These are phyloP conservation scores for Dynastes hyllus DNA, from an alignment of 2,888 invertebrate genomes.

Conservation along the genomic window DNA sequence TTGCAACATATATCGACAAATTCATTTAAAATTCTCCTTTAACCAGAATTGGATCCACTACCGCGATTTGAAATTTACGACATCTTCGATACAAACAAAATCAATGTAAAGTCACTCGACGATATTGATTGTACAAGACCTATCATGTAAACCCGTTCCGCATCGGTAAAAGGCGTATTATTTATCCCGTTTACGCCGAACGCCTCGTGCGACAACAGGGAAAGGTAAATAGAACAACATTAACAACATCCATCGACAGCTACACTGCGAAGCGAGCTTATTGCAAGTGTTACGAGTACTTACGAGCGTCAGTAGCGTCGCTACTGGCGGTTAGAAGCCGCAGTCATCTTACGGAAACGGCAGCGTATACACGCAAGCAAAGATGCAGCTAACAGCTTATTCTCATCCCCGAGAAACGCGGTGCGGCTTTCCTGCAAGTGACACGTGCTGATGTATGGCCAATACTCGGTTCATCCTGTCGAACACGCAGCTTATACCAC, in stretches of 20 bases:
- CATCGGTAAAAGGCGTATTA: not conserved
- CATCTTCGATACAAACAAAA: no score
- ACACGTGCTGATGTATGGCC: constrained; percentile 56
- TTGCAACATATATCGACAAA: no score
- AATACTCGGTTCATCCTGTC: constrained; percentile 55
- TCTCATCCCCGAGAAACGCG: constrained; percentile 5
- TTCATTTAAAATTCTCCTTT: no score
- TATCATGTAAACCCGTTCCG: not conserved
- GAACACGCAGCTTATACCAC: constrained; percentile 39
- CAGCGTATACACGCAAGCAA: not conserved
- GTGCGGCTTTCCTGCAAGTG: constrained; percentile 49
- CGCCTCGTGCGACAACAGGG: not conserved
- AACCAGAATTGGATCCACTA: no score
- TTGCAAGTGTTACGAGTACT: not conserved
- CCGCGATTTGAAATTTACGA: no score
- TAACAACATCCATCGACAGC: not conserved
- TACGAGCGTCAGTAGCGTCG: not conserved
- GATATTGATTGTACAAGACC: not conserved
- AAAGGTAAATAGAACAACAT: constrained; percentile 23
- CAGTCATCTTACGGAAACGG: constrained; percentile 17
- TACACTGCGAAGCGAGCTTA: not conserved
- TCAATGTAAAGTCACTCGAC: no score
- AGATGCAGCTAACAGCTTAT: constrained; percentile 19
- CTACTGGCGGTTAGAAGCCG: not conserved
- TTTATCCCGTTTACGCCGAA: not conserved